phyloP scores from a whole-genome alignment of 2,113 vertebrate genomes.

The Gobiocypris rarus region DNA sequence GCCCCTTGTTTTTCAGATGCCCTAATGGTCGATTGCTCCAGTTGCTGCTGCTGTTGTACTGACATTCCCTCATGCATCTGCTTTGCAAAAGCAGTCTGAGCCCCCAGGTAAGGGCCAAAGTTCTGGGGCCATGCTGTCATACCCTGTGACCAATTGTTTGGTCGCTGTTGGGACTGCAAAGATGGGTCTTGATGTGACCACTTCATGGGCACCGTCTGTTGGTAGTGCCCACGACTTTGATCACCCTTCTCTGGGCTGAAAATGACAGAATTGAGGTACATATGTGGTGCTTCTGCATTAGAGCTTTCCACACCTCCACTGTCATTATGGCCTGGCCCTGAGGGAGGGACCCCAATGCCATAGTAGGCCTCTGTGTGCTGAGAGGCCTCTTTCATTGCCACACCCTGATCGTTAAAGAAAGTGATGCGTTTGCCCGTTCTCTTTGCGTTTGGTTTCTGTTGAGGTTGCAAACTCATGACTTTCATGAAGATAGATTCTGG shows the following conservation, averaged over 20 bases:
- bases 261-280: constrained; percentile 87
- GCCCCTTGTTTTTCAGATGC: constrained; percentile 79
- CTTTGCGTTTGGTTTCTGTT: constrained; percentile 89
- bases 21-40: constrained; percentile 70
- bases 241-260: constrained; percentile 87
- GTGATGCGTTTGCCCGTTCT: constrained; percentile 90
- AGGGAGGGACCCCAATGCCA: constrained; percentile 73
- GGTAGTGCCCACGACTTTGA: constrained; percentile 85
- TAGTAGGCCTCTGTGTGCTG: constrained; percentile 86
- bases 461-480: constrained; percentile 95
- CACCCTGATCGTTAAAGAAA: constrained; percentile 84
- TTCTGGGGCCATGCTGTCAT: constrained; percentile 82
- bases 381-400: constrained; percentile 82
- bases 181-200: constrained; percentile 76
- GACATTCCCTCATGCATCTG: constrained; percentile 71
- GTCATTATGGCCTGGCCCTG: constrained; percentile 69
- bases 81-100: constrained; percentile 75
- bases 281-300: constrained; percentile 73
- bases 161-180: constrained; percentile 76
- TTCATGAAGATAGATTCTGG: constrained; percentile 67
- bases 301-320: constrained; percentile 67
- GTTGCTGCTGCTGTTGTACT: constrained; percentile 66
- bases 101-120: constrained; percentile 80
- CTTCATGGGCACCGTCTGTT: constrained; percentile 85
- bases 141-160: constrained; percentile 80